phyloP scores from a whole-genome alignment of 2,888 invertebrate species.

The Cheilosia vulpina region DNA sequence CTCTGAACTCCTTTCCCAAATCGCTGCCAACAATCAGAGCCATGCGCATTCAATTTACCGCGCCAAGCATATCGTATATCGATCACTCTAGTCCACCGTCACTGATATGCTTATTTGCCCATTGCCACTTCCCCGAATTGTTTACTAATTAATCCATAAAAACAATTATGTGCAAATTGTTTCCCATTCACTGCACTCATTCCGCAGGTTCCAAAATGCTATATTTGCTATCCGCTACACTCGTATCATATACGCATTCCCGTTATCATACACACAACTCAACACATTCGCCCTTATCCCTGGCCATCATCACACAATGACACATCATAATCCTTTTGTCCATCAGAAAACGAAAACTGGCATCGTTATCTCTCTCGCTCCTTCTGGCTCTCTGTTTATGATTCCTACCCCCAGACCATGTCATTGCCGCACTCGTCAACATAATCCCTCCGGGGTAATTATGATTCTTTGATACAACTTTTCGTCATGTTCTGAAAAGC shows the following conservation, averaged over 20 bases:
- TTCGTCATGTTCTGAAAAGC: slow-evolving; percentile 17
- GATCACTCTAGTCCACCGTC: neutral
- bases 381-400: neutral
- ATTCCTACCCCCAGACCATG: slow-evolving; percentile 14
- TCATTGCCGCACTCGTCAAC: slow-evolving; percentile 5
- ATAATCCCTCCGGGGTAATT: slow-evolving; percentile 41
- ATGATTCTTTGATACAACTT: slow-evolving; percentile 42
- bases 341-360: slow-evolving; percentile 46
- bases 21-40: too few relatives aligned
- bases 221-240: neutral
- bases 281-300: slow-evolving; percentile 31
- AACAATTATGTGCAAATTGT: slow-evolving; percentile 2
- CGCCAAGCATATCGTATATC: too few relatives aligned
- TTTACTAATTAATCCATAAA: neutral
- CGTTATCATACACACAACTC: slow-evolving; percentile 31
- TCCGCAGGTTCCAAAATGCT: neutral
- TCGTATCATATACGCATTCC: neutral
- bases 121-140: neutral
- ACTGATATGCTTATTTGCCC: neutral
- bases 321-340: slow-evolving; percentile 63
- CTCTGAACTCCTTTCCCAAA: too few relatives aligned
- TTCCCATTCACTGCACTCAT: neutral
- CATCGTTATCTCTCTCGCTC: slow-evolving; percentile 29
- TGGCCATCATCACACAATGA: slow-evolving; percentile 43
- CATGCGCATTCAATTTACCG: too few relatives aligned